Base-by-base conservation (phyloP, 2,113 vertebrate genomes). In the Oophaga pumilio region DNA sequence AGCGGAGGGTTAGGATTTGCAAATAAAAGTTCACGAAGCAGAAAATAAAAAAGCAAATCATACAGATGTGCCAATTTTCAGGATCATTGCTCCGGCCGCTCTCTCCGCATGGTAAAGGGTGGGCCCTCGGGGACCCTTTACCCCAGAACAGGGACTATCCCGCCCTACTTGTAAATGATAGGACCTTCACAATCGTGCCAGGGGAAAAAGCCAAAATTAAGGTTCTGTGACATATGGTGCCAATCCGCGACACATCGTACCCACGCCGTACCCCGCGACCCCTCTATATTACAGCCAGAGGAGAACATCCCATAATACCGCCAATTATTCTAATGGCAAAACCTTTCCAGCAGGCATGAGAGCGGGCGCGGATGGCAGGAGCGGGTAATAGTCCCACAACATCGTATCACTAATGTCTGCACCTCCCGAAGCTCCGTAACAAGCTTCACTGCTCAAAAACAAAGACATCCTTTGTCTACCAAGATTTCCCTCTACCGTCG, bases 41-140 rank as follows among this genome's bases (percentile, higher is more conserved):
- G 93, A 94, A 94, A 94, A 94, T 94, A 93, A 94, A 93, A 87
- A 94, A 92, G 93, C 92, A 93, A 93, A 93, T 93, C 92, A 93
- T 93, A 93, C 93, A 94, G 93, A 93, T 94, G 93, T 93, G 93
- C 91, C 92, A 93, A 93, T 94, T 93, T 93, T 91, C 91, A 93
- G 93, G 93, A 93, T 94, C 93, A 92, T 93, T 93, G 93, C 92
- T 89, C 91, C 92, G 91, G 91, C 93, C 92, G 92, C 91, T 89
- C 91, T 90, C 89, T 91, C 26, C 73, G 49, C 17, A 26, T 84
- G 81, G 81, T 77, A 76, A 88, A 88, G 73, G 81, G 59, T 76
- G 78, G 20, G 49, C 76, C 87, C 60, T 62, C 2, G 49, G 87
- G 81, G 87, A 84, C n/a, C 50, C 17, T 20, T 68, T n/a, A 50